Conservation (phyloP, 1,140 invertebrate genomes). For the Polypedilum vanderplanki region DNA sequence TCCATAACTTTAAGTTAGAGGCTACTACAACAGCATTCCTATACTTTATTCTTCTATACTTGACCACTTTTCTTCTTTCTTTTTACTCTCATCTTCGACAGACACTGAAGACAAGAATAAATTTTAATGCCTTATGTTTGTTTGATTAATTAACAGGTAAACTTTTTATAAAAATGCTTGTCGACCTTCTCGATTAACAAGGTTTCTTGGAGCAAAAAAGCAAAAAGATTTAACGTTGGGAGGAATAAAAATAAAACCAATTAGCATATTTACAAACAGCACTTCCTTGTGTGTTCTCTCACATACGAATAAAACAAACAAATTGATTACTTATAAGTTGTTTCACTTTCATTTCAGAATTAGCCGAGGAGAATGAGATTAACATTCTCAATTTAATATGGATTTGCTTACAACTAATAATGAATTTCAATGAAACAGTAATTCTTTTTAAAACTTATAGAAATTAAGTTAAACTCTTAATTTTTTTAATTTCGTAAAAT, state of each 20-base stretch:
- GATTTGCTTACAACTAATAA: too few relatives aligned
- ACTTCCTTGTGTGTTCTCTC: neutral
- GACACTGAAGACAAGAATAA: neutral
- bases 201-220: neutral
- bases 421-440: too few relatives aligned
- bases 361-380: too few relatives aligned
- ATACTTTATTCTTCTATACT: neutral
- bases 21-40: neutral
- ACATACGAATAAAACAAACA: neutral
- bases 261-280: neutral
- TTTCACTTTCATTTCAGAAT: too few relatives aligned
- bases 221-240: neutral
- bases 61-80: too few relatives aligned
- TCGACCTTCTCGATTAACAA: neutral
- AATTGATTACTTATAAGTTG: neutral
- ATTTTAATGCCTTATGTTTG: neutral
- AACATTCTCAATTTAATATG: too few relatives aligned
- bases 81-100: neutral
- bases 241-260: neutral
- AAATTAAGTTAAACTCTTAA: too few relatives aligned
- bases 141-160: constrained; percentile 2
- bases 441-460: too few relatives aligned
- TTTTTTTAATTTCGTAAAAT: too few relatives aligned
- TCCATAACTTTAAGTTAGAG: neutral
- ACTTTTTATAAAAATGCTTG: neutral